Conservation (phyloP, 2,113 vertebrate species). For the Ifrita kowaldi region DNA sequence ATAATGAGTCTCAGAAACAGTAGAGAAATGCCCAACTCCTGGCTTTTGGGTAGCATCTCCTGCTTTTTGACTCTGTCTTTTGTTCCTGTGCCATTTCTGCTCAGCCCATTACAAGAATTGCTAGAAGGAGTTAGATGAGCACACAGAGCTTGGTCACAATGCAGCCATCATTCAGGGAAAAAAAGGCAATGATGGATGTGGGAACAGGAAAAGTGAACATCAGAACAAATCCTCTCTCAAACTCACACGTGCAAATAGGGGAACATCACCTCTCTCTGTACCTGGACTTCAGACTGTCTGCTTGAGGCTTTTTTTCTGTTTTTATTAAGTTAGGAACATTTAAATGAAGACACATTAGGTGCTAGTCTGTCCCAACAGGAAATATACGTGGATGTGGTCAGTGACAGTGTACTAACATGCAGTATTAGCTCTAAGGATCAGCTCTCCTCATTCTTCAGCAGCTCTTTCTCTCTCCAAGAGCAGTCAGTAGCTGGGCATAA, state of each 20-base stretch:
- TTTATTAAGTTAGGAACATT: background rate
- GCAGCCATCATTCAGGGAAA: background rate
- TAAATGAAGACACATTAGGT: background rate
- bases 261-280: background rate
- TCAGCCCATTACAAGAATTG: background rate
- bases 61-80: background rate
- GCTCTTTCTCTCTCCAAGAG: background rate
- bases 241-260: background rate
- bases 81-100: background rate
- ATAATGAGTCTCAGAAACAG: constrained; percentile 20
- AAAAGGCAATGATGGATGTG: background rate
- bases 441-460: background rate
- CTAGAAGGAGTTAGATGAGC: background rate
- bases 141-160: background rate
- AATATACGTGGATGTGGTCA: background rate
- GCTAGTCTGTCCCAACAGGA: background rate
- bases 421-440: background rate
- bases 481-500: background rate
- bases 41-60: background rate
- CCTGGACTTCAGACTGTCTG: background rate
- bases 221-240: background rate
- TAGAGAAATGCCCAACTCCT: background rate
- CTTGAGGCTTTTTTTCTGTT: background rate
- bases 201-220: background rate
- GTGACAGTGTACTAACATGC: background rate